Evolutionary conservation across 2,113 vertebrate species (phyloP).

Genomic region (Coregonus clupeaformis): DNA sequence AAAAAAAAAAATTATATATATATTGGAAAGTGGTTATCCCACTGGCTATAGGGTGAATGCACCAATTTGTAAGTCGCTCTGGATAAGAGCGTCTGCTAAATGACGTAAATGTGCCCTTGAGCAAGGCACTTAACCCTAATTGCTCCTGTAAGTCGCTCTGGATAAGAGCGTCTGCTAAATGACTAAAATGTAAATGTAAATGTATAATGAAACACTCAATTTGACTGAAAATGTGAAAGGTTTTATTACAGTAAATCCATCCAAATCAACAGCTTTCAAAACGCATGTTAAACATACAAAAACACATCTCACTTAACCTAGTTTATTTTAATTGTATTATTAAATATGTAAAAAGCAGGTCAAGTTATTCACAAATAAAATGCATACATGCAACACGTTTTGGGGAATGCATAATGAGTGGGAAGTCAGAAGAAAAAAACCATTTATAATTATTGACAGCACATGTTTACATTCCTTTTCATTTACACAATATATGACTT

Average conservation of each 20-base stretch:
- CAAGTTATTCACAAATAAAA: conserved; percentile 98
- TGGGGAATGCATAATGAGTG: conserved; percentile 89
- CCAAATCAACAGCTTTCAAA: conserved; percentile 67
- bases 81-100: too few species aligned
- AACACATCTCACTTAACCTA: conserved; percentile 79
- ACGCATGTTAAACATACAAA: conserved; percentile 75
- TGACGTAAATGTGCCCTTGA: too few species aligned
- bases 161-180: too few species aligned
- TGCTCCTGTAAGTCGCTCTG: too few species aligned
- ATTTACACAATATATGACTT: conserved; percentile 96
- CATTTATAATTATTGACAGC: conserved; percentile 96
- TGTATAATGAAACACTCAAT: conserved; percentile 17
- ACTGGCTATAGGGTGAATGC: too few species aligned
- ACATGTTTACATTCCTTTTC: conserved; percentile 99
- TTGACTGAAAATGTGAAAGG: conserved; percentile 56
- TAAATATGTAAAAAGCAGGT: conserved; percentile 98
- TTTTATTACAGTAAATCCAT: conserved; percentile 77
- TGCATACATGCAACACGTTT: conserved; percentile 95
- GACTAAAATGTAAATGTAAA: too few species aligned
- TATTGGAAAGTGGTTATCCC: too few species aligned
- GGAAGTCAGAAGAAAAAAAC: conserved; percentile 74
- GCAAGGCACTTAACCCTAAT: too few species aligned
- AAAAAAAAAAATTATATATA: too few species aligned
- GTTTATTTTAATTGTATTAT: conserved; percentile 78
- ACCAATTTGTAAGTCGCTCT: too few species aligned